phyloP scores from a whole-genome alignment of 1,140 invertebrate species.

The Drosophila suzukii region DNA sequence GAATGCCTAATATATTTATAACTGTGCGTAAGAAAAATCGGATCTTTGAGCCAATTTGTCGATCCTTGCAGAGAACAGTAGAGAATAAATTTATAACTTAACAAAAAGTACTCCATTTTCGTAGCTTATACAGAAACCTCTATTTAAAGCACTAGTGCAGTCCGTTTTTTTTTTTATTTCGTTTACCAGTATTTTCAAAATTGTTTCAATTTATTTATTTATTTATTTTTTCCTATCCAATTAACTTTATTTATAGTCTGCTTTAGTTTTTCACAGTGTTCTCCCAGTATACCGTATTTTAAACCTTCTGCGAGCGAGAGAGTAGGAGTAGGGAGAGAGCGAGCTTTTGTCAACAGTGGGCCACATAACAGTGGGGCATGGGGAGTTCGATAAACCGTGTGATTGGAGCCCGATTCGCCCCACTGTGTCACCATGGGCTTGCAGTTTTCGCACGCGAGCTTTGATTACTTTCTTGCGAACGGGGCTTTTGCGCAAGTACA shows the following conservation, averaged over 20 bases:
- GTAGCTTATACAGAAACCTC: too few relatives aligned
- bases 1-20: background rate
- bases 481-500: conserved; percentile 72
- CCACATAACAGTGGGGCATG: conserved; percentile 1
- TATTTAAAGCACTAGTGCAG: background rate
- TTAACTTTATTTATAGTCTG: background rate
- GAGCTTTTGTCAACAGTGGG: conserved; percentile 30
- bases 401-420: background rate
- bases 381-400: conserved; percentile 14
- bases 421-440: conserved; percentile 40
- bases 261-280: background rate
- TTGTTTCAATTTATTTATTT: background rate
- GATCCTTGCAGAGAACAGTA: too few relatives aligned
- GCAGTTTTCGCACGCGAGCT: conserved; percentile 42
- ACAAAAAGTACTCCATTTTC: too few relatives aligned
- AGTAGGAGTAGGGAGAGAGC: background rate
- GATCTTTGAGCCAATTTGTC: too few relatives aligned
- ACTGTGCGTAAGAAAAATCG: background rate
- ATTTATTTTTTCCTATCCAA: background rate
- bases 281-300: background rate
- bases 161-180: background rate
- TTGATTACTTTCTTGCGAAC: conserved; percentile 17
- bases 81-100: too few relatives aligned
- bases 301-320: background rate
- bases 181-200: background rate